phyloP scores from a whole-genome alignment of 2,888 invertebrate genomes.

The Ommatoiulus sabulosus region DNA sequence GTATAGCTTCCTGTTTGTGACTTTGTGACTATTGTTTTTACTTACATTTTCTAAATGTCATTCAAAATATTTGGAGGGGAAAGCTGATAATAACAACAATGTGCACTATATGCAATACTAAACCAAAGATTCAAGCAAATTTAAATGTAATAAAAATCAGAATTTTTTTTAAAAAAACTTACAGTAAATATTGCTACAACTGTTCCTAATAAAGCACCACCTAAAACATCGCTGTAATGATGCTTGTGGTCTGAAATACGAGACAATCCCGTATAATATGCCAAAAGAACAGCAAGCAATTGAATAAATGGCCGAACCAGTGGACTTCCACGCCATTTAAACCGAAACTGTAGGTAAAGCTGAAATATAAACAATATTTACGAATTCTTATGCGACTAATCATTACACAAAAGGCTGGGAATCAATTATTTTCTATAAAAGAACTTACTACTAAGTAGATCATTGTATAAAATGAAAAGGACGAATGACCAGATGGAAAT shows the following conservation, averaged over 20 bases:
- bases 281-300: slow-evolving; percentile 80
- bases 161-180: slow-evolving; percentile 59
- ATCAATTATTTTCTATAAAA: neutral
- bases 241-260: slow-evolving; percentile 97
- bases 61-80: too few species aligned
- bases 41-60: too few species aligned
- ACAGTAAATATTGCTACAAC: slow-evolving; percentile 67
- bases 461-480: slow-evolving; percentile 83
- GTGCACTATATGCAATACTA: too few species aligned
- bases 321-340: slow-evolving; percentile 83
- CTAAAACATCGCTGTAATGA: slow-evolving; percentile 96
- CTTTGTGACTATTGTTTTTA: too few species aligned
- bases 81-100: too few species aligned
- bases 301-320: slow-evolving; percentile 88
- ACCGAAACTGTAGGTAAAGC: slow-evolving; percentile 89
- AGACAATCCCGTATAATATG: slow-evolving; percentile 89
- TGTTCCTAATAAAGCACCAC: slow-evolving; percentile 74
- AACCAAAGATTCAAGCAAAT: too few species aligned
- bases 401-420: neutral
- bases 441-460: slow-evolving; percentile 58
- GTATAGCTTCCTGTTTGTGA: neutral
- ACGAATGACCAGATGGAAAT: slow-evolving; percentile 92
- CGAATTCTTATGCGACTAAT: neutral
- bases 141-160: too few species aligned
- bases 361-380: slow-evolving; percentile 60